Percentiles rank a stretch among this genome's conserved stretches.
These are phyloP conservation scores for Collichthys lucidus DNA, from an alignment of 2,113 vertebrate genomes.

Conservation along the genomic window DNA sequence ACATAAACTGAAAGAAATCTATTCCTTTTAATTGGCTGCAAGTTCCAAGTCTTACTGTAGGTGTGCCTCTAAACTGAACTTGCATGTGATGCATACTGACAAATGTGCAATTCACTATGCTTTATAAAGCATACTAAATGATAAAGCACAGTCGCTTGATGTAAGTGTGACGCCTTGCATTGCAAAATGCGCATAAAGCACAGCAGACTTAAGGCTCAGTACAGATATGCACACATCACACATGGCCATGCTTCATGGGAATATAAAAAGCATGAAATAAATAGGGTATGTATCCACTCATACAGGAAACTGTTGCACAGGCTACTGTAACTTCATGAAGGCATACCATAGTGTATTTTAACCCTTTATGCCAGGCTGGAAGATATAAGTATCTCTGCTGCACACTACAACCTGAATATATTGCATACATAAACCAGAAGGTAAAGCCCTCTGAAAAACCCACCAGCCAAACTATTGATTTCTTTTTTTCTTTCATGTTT, in stretches of 20 bases:
- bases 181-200: conserved; percentile 2
- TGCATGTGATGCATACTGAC: background rate
- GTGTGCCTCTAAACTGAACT: background rate
- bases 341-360: conserved; percentile 32
- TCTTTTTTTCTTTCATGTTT: conserved; percentile 49
- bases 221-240: background rate
- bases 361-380: conserved; percentile 47
- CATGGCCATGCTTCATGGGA: background rate
- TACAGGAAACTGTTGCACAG: conserved; percentile 22
- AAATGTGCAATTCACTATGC: conserved; percentile 1
- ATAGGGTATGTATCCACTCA: conserved; percentile 18
- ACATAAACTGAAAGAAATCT: background rate
- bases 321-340: conserved; percentile 57
- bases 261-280: conserved; percentile 9
- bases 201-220: conserved; percentile 21
- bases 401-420: conserved; percentile 53
- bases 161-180: background rate
- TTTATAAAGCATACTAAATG: background rate
- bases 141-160: background rate
- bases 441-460: conserved; percentile 42
- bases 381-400: conserved; percentile 4
- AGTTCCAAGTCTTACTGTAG: background rate
- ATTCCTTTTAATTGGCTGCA: background rate
- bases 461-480: conserved; percentile 78
- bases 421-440: conserved; percentile 74